These are phyloP conservation scores for Poeciliopsis paucimaculata DNA, from an alignment of 2,797 vertebrate species.

Conservation along the genomic window DNA sequence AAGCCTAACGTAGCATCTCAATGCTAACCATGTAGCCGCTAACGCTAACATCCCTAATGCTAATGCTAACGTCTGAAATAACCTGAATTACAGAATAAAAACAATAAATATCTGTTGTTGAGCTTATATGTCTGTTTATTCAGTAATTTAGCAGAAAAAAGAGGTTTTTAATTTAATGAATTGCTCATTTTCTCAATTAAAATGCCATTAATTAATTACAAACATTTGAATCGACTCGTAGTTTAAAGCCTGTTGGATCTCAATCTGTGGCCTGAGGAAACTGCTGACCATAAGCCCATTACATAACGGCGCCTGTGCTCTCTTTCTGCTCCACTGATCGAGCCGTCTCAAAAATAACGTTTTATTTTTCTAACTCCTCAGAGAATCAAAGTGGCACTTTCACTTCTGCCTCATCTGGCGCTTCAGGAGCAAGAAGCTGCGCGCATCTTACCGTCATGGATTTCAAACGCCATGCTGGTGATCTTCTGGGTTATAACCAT, in stretches of 20 bases:
- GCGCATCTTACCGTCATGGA: conserved; percentile 91
- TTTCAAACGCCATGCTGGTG: conserved; percentile 94
- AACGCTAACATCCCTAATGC: too few relatives aligned
- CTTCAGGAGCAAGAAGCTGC: conserved; percentile 1
- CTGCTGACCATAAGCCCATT: conserved; percentile 36
- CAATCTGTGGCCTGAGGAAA: not conserved
- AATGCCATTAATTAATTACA: not conserved
- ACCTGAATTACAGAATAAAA: not conserved
- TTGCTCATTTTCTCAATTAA: not conserved
- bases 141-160: not conserved
- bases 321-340: conserved; percentile 57
- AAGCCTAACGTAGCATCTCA: too few relatives aligned
- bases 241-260: conserved; percentile 2
- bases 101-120: not conserved
- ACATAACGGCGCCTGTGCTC: conserved; percentile 53
- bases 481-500: conserved; percentile 99
- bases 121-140: too few relatives aligned
- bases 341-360: conserved; percentile 38
- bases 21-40: too few relatives aligned
- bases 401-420: conserved; percentile 39
- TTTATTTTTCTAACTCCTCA: conserved; percentile 16
- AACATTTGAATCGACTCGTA: not conserved
- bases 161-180: not conserved
- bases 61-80: too few relatives aligned
- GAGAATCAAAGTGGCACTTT: conserved; percentile 42